Evolutionary conservation across 1,140 invertebrate species (phyloP), one percentile per base, ranked within the genome.

Genomic region (Drosophila biarmipes): DNA sequence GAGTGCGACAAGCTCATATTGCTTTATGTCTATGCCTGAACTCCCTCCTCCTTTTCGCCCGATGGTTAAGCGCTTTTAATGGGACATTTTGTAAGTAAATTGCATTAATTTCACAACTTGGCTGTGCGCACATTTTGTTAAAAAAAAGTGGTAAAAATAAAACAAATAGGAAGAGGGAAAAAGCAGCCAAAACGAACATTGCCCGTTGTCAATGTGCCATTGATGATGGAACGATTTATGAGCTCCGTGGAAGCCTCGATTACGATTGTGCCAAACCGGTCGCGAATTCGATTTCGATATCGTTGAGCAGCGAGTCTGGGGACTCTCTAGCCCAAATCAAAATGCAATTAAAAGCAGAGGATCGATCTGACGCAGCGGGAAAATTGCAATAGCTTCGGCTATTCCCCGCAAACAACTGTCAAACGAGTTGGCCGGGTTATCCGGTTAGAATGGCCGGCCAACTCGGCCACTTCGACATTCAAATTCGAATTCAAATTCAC

Each of bases 51-150:
- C 43, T 6, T 24, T 24, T 14, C 11, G 27, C 54, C 40, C 46
- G 31, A 56, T 74, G 67, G 52, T 61, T 78, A 69, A 71, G 81
- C 68, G 64, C 63, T 81, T 81, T 86, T 81, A 86, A 86, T 86
- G 78, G 82, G 69, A 74, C 82, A 87, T 87, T 86, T 86, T 86
- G 69, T 81, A 78, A 73, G 82, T 75, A 87, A 86, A 86, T 86
- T 87, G 81, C 82, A 87, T 86, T 86, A 81, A 87, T 87, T 87
- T 87, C 61, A 59, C 55, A 80, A 74, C 77, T 73, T 59, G 71
- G 34, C 48, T 59, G 61, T 35, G 31, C 48, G 42, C 21, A 48
- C 24, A 5, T 38, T 19, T 34, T 55, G 19, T 24, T 31, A 6
- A 7, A 2, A 15, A 15, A 38, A 27, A 48, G 15, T 12, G 14